phyloP scores from a whole-genome alignment of 1,140 invertebrate species.

The Palaemon carinicauda region DNA sequence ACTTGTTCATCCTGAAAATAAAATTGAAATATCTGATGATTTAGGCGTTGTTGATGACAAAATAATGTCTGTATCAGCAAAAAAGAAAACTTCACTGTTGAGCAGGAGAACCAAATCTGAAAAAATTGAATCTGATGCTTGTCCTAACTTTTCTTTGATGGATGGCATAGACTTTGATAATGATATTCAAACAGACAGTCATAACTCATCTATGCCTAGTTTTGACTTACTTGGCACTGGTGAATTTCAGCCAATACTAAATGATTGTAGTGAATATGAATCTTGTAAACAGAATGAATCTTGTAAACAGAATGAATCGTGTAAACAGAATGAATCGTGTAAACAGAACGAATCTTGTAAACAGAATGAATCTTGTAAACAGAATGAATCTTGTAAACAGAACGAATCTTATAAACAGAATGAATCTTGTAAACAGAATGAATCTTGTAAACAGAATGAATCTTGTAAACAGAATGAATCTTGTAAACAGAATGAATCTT shows the following conservation, averaged over 20 bases:
- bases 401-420: too few species aligned
- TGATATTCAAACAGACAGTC: neutral
- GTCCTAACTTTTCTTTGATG: neutral
- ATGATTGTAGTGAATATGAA: neutral
- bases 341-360: neutral
- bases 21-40: too few species aligned
- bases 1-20: too few species aligned
- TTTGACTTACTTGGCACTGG: slow-evolving; percentile 13
- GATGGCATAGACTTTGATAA: neutral
- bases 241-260: slow-evolving; percentile 17
- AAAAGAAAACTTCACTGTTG: neutral
- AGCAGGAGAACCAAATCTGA: neutral
- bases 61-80: too few species aligned
- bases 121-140: neutral
- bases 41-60: too few species aligned
- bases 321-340: neutral
- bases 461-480: neutral
- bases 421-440: neutral
- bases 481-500: neutral
- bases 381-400: neutral
- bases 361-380: neutral
- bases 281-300: neutral
- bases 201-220: neutral
- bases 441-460: neutral
- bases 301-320: too few species aligned